A percentile compares a stretch with the other conserved stretches of the same genome.
phyloP scores from a whole-genome alignment of 2,888 invertebrate species.

The Synanthedon tipuliformis region DNA sequence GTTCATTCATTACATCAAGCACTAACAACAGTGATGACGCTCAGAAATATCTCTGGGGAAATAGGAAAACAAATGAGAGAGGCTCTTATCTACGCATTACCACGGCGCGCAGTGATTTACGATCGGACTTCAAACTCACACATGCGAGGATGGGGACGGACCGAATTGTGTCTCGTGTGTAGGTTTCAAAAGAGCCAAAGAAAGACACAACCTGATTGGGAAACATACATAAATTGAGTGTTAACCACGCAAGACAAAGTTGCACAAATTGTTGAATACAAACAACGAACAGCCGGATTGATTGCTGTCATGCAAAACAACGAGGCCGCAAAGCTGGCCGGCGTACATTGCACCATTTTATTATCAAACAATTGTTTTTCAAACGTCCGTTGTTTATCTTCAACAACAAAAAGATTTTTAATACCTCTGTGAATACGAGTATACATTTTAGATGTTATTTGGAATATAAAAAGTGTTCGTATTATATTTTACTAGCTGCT shows the following conservation, averaged over 20 bases:
- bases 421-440: slow-evolving; percentile 15
- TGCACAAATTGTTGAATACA: slow-evolving; percentile 38
- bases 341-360: slow-evolving; percentile 7
- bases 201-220: slow-evolving; percentile 44
- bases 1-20: slow-evolving; percentile 46
- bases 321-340: not conserved
- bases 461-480: too few species aligned
- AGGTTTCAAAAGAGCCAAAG: slow-evolving; percentile 34
- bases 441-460: not conserved
- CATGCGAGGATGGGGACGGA: slow-evolving; percentile 4
- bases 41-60: slow-evolving; percentile 62
- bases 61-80: slow-evolving; percentile 66
- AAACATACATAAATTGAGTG: slow-evolving; percentile 55
- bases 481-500: too few species aligned
- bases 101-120: slow-evolving; percentile 55
- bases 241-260: slow-evolving; percentile 39
- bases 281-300: slow-evolving; percentile 27
- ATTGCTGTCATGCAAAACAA: slow-evolving; percentile 12
- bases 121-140: slow-evolving; percentile 26
- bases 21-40: slow-evolving; percentile 49
- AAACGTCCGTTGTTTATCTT: slow-evolving; percentile 6
- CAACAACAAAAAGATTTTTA: slow-evolving; percentile 14
- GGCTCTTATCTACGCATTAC: slow-evolving; percentile 65
- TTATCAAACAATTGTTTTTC: slow-evolving; percentile 13
- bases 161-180: slow-evolving; percentile 30